A percentile compares a stretch with the other conserved stretches of the same genome.
These are phyloP conservation scores for Thaumatotibia leucotreta DNA, from an alignment of 1,140 invertebrate genomes.

Conservation along the genomic window DNA sequence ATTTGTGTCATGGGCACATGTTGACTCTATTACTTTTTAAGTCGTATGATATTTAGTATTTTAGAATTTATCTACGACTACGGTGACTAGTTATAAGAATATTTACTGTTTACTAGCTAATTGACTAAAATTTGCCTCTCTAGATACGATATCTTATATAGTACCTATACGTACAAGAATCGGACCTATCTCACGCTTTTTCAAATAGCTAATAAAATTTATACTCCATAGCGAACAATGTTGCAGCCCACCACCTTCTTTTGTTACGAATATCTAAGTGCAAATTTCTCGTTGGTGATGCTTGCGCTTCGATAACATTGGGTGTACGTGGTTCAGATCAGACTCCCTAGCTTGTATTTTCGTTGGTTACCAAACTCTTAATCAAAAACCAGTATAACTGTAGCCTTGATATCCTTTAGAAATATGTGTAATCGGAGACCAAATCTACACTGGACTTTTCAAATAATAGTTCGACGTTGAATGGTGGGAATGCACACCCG, in stretches of 20 bases:
- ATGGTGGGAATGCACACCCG: constrained; percentile 11
- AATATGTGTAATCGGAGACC: background rate
- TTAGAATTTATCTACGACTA: too few relatives aligned
- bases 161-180: too few relatives aligned
- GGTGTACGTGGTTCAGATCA: background rate
- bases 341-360: background rate
- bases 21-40: too few relatives aligned
- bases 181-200: too few relatives aligned
- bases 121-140: too few relatives aligned
- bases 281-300: background rate
- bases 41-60: too few relatives aligned
- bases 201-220: too few relatives aligned
- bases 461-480: background rate
- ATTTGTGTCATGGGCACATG: too few relatives aligned
- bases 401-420: background rate
- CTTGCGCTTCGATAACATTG: constrained; percentile 19
- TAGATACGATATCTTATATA: too few relatives aligned
- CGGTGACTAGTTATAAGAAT: too few relatives aligned
- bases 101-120: too few relatives aligned
- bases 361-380: background rate
- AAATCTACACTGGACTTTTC: background rate
- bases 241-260: background rate
- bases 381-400: background rate
- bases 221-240: too few relatives aligned
- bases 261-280: background rate